Base-by-base conservation (phyloP, 2,113 vertebrate species). In the Syngnathus floridae region DNA sequence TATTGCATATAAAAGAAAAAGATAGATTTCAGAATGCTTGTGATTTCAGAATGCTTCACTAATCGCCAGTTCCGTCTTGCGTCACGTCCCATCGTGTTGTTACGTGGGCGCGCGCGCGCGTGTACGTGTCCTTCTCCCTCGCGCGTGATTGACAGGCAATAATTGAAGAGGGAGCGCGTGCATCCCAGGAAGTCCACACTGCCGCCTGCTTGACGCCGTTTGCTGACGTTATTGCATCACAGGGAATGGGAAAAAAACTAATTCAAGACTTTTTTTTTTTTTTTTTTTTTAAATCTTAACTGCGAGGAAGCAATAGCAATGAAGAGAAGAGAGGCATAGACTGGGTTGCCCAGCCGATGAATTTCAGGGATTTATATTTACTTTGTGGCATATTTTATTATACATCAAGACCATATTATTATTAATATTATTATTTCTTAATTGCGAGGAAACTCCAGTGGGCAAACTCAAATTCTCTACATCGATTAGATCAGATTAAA, bases 171-270 rank as follows among this genome's bases (percentile, higher is more conserved):
- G 89, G 80, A 83, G 76, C 80, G 71, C 82, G 65, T 77, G 80
- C 77, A 73, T 79, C 82, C 76, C 67, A 73, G 79, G 84, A 87
- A 81, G 80, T 84, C 71, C 74, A 72, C 61, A n/a, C 86, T 86
- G 90, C 92, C 91, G 93, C 92, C 93, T 93, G 90, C 84, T 82
- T 86, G 93, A 95, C 93, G 93, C 93, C 93, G 91, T 85, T 79
- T 69, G 86, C 87, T 94, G 93, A 95, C 93, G 92, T 95, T 93
- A 94, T 81, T 87, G 86, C 85, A 83, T 79, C 80, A 57, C 56
- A 52, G 40, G 26, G n/a, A 11, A 22, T 37, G 35, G 31, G 19
- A 12, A 13, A n/a, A 76, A 66, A 55, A 51, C 46, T 7, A 90
- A 88, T 81, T 88, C 88, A 92, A 89, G 91, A 94, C 93, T 90